Conservation (phyloP, 2,113 vertebrate genomes). For the Circaetus cinerascens region DNA sequence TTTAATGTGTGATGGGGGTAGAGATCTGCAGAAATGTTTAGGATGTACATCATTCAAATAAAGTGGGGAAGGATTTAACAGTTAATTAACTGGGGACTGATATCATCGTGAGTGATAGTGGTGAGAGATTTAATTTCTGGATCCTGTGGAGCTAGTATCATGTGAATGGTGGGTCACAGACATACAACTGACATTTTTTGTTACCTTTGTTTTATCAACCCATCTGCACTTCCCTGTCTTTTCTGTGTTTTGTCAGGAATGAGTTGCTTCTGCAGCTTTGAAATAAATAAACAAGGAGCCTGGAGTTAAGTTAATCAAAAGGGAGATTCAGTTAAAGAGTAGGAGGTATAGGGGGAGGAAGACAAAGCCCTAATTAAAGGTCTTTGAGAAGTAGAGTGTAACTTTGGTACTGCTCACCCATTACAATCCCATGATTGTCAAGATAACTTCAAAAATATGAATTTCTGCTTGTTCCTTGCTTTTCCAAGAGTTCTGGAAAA, state of each 20-base stretch:
- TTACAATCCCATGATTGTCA: not conserved
- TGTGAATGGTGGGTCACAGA: not conserved
- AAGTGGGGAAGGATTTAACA: not conserved
- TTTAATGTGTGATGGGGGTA: not conserved
- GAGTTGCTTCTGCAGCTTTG: not conserved
- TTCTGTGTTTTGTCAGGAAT: not conserved
- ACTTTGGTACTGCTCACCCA: not conserved
- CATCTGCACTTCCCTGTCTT: not conserved
- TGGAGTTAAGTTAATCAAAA: not conserved
- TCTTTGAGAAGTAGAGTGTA: not conserved
- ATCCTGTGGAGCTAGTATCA: not conserved
- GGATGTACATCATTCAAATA: not conserved
- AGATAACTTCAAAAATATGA: not conserved
- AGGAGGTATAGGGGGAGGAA: not conserved
- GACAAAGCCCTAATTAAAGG: not conserved
- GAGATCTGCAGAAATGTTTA: not conserved
- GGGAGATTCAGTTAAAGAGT: not conserved
- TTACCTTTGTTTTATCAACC: not conserved
- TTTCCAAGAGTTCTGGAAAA: slow-evolving; percentile 21
- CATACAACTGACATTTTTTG: not conserved
- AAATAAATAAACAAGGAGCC: not conserved
- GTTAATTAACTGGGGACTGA: not conserved
- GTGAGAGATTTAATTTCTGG: not conserved
- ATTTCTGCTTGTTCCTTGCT: not conserved
- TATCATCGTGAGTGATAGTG: not conserved